Evolutionary conservation across 2,888 invertebrate species (phyloP).

Genomic region (Cryptocephalus moraei): DNA sequence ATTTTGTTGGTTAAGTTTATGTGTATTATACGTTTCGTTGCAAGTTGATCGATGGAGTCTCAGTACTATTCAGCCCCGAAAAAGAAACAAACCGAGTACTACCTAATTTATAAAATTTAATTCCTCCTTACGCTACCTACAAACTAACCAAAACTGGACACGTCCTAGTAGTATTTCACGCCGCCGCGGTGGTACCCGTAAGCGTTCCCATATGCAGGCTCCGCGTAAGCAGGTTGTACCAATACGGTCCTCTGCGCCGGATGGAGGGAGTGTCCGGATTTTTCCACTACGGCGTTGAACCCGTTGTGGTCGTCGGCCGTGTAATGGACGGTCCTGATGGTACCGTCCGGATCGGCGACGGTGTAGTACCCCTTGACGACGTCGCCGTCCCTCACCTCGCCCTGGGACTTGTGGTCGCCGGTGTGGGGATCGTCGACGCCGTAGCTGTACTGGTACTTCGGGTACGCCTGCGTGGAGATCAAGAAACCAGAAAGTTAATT

Average conservation of each 20-base stretch:
- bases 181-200: neutral
- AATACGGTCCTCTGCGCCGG: slow-evolving; percentile 6
- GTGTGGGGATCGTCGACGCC: slow-evolving; percentile 47
- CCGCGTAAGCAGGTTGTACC: neutral
- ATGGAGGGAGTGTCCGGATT: slow-evolving; percentile 16
- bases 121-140: too few species aligned
- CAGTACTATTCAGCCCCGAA: too few species aligned
- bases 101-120: too few species aligned
- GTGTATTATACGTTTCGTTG: too few species aligned
- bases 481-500: neutral
- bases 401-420: slow-evolving; percentile 44
- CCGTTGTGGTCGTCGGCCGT: slow-evolving; percentile 48
- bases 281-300: slow-evolving; percentile 41
- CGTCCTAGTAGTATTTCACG: neutral
- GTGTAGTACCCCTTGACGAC: slow-evolving; percentile 50
- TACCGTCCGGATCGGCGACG: slow-evolving; percentile 50
- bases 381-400: slow-evolving; percentile 45
- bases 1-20: too few species aligned
- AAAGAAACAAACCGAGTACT: too few species aligned
- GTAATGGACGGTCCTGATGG: slow-evolving; percentile 51
- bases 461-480: slow-evolving; percentile 12
- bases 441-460: slow-evolving; percentile 39
- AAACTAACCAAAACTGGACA: too few species aligned
- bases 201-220: neutral
- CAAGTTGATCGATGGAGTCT: too few species aligned